These are phyloP conservation scores for pig (Sus scrofa) DNA, from an alignment of 2,113 vertebrate species.

Conservation along the genomic window DNA sequence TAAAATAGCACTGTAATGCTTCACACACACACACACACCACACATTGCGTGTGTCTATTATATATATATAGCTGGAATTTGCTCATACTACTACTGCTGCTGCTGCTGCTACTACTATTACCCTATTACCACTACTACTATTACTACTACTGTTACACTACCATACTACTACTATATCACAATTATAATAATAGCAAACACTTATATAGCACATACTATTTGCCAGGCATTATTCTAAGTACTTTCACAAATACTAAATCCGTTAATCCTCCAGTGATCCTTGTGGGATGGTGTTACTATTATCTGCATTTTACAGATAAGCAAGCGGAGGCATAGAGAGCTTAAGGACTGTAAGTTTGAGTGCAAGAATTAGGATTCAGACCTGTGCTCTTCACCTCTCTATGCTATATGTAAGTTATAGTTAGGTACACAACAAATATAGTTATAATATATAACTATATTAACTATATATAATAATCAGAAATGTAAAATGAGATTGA, in stretches of 20 bases:
- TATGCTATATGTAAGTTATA: constrained; percentile 14
- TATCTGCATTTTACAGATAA: not conserved
- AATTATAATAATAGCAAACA: not conserved
- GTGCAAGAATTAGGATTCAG: not conserved
- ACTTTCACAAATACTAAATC: not conserved
- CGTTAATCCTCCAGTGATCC: not conserved
- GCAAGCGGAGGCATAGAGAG: not conserved
- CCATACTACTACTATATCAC: no score
- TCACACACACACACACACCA: not conserved
- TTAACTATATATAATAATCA: no score
- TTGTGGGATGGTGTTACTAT: not conserved
- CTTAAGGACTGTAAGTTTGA: not conserved
- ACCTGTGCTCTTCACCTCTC: not conserved
- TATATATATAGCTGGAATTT: not conserved
- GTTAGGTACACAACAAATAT: no score
- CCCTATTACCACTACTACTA: not conserved
- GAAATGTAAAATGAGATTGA: constrained; percentile 26
- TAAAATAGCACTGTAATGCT: not conserved
- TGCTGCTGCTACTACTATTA: not conserved
- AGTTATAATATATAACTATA: no score
- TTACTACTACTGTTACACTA: not conserved
- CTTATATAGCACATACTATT: not conserved
- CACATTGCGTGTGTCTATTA: no score
- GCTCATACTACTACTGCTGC: not conserved
- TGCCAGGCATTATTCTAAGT: not conserved